Conservation (phyloP, 2,797 vertebrate genomes). For the Hydrocynus forskahlii region DNA sequence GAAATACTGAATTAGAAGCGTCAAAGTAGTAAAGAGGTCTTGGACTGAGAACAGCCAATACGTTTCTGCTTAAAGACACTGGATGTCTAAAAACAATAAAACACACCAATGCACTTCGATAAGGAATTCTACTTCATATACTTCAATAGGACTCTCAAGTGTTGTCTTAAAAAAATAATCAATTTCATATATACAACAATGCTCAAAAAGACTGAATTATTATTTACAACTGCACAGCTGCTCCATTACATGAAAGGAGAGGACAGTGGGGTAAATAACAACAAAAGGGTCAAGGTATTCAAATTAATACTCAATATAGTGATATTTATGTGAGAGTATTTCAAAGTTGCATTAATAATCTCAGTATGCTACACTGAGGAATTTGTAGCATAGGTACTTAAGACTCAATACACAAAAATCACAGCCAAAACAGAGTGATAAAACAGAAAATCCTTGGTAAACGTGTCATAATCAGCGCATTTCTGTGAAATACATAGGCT, state of each 20-base stretch:
- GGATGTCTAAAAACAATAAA: conserved; percentile 43
- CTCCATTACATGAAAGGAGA: conserved; percentile 16
- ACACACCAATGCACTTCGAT: conserved; percentile 54
- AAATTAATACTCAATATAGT: background rate
- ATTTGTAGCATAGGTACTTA: conserved; percentile 1
- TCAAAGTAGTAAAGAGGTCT: conserved; percentile 49
- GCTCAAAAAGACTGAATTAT: conserved; percentile 56
- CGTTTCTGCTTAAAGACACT: background rate
- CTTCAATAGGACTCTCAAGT: conserved; percentile 65
- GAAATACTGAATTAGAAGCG: conserved; percentile 50
- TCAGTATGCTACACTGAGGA: conserved; percentile 9
- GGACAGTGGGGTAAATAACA: background rate
- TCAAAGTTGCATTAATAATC: conserved; percentile 7
- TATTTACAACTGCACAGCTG: conserved; percentile 59
- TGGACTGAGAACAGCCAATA: conserved; percentile 30
- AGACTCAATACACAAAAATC: background rate
- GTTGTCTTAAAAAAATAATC: conserved; percentile 80
- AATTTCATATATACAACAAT: conserved; percentile 76
- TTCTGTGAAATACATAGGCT: conserved; percentile 9
- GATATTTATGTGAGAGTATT: background rate
- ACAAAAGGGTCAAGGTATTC: background rate
- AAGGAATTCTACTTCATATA: conserved; percentile 50
- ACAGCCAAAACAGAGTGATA: background rate
- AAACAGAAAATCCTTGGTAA: background rate
- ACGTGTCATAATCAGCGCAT: background rate